Evolutionary conservation across 2,888 invertebrate genomes (phyloP), one percentile per base, ranked within the genome.

Genomic region (Drosophila putrida): DNA sequence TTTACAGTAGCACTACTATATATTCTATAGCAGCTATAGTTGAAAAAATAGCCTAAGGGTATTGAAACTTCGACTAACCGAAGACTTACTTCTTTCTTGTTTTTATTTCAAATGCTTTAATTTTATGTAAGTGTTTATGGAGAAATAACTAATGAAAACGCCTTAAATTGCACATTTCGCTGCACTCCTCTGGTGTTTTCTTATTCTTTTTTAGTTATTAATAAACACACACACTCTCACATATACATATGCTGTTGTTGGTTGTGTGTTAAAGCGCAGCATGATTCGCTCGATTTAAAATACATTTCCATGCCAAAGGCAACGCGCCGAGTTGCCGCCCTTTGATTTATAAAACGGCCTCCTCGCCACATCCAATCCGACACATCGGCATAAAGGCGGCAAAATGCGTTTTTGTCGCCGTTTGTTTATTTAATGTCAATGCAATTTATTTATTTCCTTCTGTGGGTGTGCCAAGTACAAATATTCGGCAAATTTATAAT

Each of bases 241-340:
- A n/a, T 25, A 49, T n/a, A 51, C 61, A 54, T 36, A 46, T 59
- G 57, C 11, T 44, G 63, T 46, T 57, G 57, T 11, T 43, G 20
- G 41, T 43, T 79, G 78, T 83, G 82, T 83, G 87, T 87, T 83
- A 83, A 89, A 84, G 87, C 85, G 87, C 82, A 83, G 85, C 89
- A 88, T 85, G 90, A 89, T 90, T 86, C 86, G 91, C 88, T 91
- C 90, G 90, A 91, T 91, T 91, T 87, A 91, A 83, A 85, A 72
- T 88, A 89, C 90, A 89, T 90, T 91, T 91, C 85, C 90, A 91
- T 88, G 88, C 82, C 88, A 80, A 87, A 84, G 84, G 87, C 83
- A 87, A 69, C 89, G 78, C 82, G 86, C 78, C 82, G 88, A 81
- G 88, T 78, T 83, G 84, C 87, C 83, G 88, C 86, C 88, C 86